Evolutionary conservation across 1,140 invertebrate species (phyloP), one percentile per base, ranked within the genome.

Genomic region (Gryllus bimaculatus): DNA sequence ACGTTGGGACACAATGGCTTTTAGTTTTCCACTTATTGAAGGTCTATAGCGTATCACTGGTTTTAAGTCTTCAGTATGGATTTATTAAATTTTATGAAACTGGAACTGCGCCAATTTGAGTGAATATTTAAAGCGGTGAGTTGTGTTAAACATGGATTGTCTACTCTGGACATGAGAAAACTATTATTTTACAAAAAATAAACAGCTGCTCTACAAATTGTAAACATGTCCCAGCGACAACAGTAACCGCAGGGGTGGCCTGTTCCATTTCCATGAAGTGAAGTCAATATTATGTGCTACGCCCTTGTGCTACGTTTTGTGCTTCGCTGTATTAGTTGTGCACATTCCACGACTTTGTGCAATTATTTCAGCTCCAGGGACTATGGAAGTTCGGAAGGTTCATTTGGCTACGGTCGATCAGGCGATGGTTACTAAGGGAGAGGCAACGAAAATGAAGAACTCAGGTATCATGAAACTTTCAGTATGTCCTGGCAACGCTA

Each of bases 351-450:
- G 54, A 66, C 54, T 66, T 79, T 48, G 39, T 80, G 73, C 47
- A 75, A 80, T 66, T 80, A 78, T 80, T 80, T 48, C 79, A 80
- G 79, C 79, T 80, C 79, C 79, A 80, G 79, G 77, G 79, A 80
- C 77, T 80, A 80, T 80, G 79, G 79, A 78, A 74, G 79, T 75
- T 49, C 74, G 8, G 79, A 80, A 48, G 74, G 77, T 78, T 80
- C 78, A 48, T 79, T 75, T 75, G 79, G 75, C 79, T 78, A 78
- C 79, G 74, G 73, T 80, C 76, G 79, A 75, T 80, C 79, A 78
- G 79, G 79, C 74, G 78, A 75, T 77, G 79, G 76, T 78, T 80
- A 80, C 79, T 80, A 80, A 80, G 47, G 26, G 74, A 47, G 54
- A 48, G 78, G 47, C 74, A 79, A 47, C 47, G 73, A 54, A 26